phyloP scores from a whole-genome alignment of 2,888 invertebrate species.

The Loripinus fragilis region DNA sequence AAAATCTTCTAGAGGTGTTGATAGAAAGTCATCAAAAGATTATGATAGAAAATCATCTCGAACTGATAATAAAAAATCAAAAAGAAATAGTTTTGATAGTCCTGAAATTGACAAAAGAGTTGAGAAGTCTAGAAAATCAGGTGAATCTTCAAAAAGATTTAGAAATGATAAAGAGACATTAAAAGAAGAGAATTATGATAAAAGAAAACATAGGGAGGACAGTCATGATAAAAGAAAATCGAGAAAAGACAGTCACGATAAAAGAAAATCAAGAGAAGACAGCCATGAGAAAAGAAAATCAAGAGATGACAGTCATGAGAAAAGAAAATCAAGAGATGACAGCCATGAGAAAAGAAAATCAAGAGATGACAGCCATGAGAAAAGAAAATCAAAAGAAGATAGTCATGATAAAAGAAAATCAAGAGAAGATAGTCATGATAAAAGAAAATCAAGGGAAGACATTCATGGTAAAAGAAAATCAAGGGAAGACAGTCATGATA shows the following conservation, averaged over 20 bases:
- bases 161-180: constrained; percentile 15
- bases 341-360: neutral
- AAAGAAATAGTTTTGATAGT: constrained; percentile 31
- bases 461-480: constrained; percentile 6
- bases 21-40: too few species aligned
- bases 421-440: neutral
- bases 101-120: constrained; percentile 7
- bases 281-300: neutral
- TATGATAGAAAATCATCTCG: neutral
- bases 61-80: constrained; percentile 26
- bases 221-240: constrained; percentile 22
- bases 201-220: neutral
- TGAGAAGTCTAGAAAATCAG: constrained; percentile 20
- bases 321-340: constrained; percentile 7
- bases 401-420: constrained; percentile 14
- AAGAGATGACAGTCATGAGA: constrained; percentile 3
- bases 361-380: neutral
- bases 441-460: neutral
- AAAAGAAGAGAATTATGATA: constrained; percentile 22
- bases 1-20: too few species aligned
- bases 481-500: constrained; percentile 14
- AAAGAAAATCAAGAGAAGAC: neutral
- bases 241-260: neutral
- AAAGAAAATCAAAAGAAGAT: constrained; percentile 18
- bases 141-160: constrained; percentile 14